These are phyloP conservation scores for Apamea anceps DNA, from an alignment of 2,888 invertebrate species.

Conservation along the genomic window DNA sequence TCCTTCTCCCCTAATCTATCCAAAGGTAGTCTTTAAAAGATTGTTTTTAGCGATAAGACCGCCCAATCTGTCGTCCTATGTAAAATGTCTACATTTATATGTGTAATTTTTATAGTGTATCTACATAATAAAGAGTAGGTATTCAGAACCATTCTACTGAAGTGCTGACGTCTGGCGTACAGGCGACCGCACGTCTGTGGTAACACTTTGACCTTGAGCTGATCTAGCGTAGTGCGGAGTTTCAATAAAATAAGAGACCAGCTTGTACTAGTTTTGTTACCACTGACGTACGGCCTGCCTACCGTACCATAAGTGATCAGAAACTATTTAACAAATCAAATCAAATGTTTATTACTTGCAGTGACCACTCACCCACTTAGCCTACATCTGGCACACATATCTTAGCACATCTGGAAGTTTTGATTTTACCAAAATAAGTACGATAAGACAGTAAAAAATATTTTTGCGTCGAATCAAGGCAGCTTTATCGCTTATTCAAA, in stretches of 20 bases:
- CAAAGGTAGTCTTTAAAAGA: not conserved
- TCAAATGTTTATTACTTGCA: not conserved
- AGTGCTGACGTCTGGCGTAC: not conserved
- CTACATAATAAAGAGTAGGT: too few species aligned
- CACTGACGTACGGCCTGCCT: not conserved
- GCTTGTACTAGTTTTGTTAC: not conserved
- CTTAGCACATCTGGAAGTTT: not conserved
- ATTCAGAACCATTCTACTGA: not conserved
- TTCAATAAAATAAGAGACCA: not conserved
- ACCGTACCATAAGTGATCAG: not conserved
- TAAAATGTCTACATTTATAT: not conserved
- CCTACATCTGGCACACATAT: not conserved
- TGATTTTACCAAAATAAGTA: not conserved
- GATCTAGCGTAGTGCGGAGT: too few species aligned
- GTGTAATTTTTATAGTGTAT: not conserved
- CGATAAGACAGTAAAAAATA: not conserved
- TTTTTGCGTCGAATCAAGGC: not conserved
- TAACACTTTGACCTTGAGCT: too few species aligned
- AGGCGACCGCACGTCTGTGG: too few species aligned
- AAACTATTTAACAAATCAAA: not conserved
- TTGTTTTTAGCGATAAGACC: not conserved
- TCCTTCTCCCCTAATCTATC: not conserved
- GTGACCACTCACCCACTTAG: not conserved
- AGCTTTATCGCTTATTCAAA: constrained; percentile 1
- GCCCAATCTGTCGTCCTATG: not conserved